phyloP scores from a whole-genome alignment of 2,113 vertebrate species.

The Noctilio leporinus region DNA sequence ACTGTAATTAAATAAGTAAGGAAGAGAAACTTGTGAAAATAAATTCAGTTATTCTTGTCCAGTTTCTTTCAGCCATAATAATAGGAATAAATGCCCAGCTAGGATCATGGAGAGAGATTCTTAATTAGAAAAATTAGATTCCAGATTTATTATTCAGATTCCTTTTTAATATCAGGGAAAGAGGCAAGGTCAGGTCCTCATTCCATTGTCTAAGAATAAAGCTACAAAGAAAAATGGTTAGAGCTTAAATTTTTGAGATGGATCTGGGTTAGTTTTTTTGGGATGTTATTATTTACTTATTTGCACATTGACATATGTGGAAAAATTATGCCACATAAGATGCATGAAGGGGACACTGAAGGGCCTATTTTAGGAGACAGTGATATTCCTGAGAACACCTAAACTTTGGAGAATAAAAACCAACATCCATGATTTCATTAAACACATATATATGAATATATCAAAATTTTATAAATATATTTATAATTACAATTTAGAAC shows the following conservation, averaged over 20 bases:
- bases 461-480: neutral
- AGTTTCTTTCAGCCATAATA: constrained; percentile 31
- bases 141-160: neutral
- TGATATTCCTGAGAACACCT: neutral
- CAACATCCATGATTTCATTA: neutral
- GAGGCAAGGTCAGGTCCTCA: neutral
- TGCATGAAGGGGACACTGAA: neutral
- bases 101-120: neutral
- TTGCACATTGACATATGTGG: neutral
- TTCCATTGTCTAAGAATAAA: neutral
- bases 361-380: neutral
- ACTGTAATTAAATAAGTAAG: neutral
- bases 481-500: neutral
- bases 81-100: neutral
- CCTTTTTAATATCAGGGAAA: neutral
- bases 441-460: neutral
- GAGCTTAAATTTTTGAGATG: neutral
- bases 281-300: neutral
- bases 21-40: constrained; percentile 59
- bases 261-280: neutral
- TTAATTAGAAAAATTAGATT: neutral
- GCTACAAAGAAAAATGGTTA: neutral
- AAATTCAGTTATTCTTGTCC: constrained; percentile 48
- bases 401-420: neutral
- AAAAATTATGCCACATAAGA: neutral